Conservation (phyloP, 2,797 vertebrate genomes). For the Vipera ursinii region DNA sequence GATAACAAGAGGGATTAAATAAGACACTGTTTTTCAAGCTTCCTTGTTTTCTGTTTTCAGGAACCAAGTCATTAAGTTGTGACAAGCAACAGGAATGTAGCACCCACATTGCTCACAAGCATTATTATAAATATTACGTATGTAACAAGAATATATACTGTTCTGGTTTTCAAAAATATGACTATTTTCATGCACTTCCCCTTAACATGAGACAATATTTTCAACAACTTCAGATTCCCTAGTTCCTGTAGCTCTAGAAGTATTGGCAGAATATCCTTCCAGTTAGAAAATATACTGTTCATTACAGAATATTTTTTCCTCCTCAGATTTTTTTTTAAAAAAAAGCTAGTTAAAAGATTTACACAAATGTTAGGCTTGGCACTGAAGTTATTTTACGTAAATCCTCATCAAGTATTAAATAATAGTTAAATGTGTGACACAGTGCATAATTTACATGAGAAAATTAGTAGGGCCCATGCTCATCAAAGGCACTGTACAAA, state of each 20-base stretch:
- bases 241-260: slow-evolving; percentile 38
- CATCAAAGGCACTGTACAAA: slow-evolving; percentile 61
- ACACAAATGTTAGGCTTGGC: slow-evolving; percentile 68
- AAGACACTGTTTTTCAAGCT: background rate
- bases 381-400: slow-evolving; percentile 64
- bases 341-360: slow-evolving; percentile 62
- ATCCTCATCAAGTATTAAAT: slow-evolving; percentile 68
- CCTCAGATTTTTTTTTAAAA: slow-evolving; percentile 41
- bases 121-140: background rate
- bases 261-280: slow-evolving; percentile 43
- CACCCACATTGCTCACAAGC: background rate
- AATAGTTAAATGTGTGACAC: slow-evolving; percentile 60
- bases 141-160: slow-evolving; percentile 2
- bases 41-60: background rate
- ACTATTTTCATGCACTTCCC: slow-evolving; percentile 33
- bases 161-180: slow-evolving; percentile 27
- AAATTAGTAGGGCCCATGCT: slow-evolving; percentile 62
- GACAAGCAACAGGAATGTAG: background rate
- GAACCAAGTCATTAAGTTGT: background rate
- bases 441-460: slow-evolving; percentile 66
- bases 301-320: slow-evolving; percentile 40
- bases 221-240: slow-evolving; percentile 41
- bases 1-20: too few relatives aligned
- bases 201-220: slow-evolving; percentile 38
- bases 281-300: slow-evolving; percentile 46